Base-by-base conservation (phyloP, 2,888 invertebrate species). In the Eurytoma adleriae region DNA sequence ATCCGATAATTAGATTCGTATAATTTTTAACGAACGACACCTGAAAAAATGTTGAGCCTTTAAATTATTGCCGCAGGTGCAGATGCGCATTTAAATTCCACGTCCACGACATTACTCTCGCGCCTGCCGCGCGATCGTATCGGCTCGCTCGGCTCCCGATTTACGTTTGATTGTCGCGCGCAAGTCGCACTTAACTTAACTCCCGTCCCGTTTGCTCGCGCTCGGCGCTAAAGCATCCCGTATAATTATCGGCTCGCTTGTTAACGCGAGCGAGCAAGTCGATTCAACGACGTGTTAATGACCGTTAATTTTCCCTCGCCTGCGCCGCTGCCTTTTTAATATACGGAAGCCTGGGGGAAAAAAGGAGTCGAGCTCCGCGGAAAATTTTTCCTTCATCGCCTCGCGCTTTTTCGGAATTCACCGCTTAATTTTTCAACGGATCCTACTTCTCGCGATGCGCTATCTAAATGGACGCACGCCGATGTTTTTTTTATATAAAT, bases 281-380 rank as follows among this genome's bases (percentile, higher is more conserved):
- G 30, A 56, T 61, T 64, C 70, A 70, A 56, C 70, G 50, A 67
- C 57, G 52, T 54, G 61, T 68, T 77, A 77, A 77, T 70, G 70
- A 54, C 64, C 27, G 61, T 73, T 67, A 73, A 78, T 72, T 73
- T 78, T 61, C 78, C 56, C 27, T 12, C 73, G 52, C 16, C 4
- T 54, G 54, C 66, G 16, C 24, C n/a, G 24, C 30, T 7, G 50
- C 14, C n/a, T 50, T 13, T 24, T 16, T 24, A 14, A 24, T 24
- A 24, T 24, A 24, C 24, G 24, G 24, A 24, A 24, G 24, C 24
- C 24, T 24, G 24, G 24, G 24, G 18, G n/a, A n/a, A 50, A 48
- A 54, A 18, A 20, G 10, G 66, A 16, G 40, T 5, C 24, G 24
- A 24, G 24, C 24, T 24, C 50, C 50, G 66, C 24, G 70, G 48